Evolutionary conservation across 2,113 vertebrate genomes (phyloP).

Genomic region (Lophius piscatorius): DNA sequence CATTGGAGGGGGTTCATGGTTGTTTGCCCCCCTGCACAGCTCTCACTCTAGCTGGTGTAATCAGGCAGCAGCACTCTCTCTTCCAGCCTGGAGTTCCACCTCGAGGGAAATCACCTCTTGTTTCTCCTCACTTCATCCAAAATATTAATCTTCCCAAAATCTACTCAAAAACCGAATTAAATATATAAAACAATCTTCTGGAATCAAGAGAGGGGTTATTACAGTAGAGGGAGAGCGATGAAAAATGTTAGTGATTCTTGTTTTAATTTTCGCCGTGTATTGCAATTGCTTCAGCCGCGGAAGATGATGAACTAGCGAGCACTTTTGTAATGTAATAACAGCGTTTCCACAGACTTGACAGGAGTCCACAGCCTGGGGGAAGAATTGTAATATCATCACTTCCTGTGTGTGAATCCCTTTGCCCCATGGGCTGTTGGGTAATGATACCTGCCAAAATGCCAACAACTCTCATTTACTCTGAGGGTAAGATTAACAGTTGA

Average conservation of each 20-base stretch:
- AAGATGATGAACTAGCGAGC: conserved; percentile 26
- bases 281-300: conserved; percentile 33
- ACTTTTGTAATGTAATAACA: conserved; percentile 47
- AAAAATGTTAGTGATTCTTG: conserved; percentile 24
- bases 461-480: conserved; percentile 49
- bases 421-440: conserved; percentile 47
- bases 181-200: conserved; percentile 11
- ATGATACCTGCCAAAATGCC: conserved; percentile 68
- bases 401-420: conserved; percentile 55
- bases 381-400: conserved; percentile 60
- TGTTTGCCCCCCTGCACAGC: conserved; percentile 18
- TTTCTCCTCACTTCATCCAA: conserved; percentile 45
- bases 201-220: conserved; percentile 25
- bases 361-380: conserved; percentile 38
- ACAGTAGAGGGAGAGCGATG: conserved; percentile 13
- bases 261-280: conserved; percentile 43
- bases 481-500: conserved; percentile 65
- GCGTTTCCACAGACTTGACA: conserved; percentile 26
- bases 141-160: conserved; percentile 53
- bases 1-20: conserved; percentile 8
- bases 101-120: conserved; percentile 48
- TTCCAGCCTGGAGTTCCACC: conserved; percentile 49
- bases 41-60: conserved; percentile 33
- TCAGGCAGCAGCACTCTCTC: conserved; percentile 28
- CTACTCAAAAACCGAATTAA: conserved; percentile 25